Evolutionary conservation across 2,888 invertebrate genomes (phyloP), one percentile per base, ranked within the genome.

Genomic region (Polia nebulosa): DNA sequence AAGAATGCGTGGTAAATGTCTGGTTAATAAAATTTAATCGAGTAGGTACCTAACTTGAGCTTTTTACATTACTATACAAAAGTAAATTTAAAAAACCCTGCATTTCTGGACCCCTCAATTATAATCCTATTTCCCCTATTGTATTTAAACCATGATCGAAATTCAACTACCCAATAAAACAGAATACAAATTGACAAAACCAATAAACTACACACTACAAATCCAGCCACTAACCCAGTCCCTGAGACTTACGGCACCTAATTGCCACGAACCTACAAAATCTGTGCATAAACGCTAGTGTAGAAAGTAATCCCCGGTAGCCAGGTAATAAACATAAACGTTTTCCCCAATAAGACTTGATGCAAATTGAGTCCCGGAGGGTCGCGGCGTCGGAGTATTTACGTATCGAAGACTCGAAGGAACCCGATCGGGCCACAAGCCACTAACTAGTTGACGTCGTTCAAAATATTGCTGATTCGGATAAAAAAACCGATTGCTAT

Each of bases 401-500:
- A 88, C 85, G 80, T 85, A 83, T 75, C 83, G 79, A 56, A 70
- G 69, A 80, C 83, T 75, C 83, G 79, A 56, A 70, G 69, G 80
- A 86, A 86, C 89, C 82, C 82, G 84, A 89, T 88, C 89, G 80
- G 77, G 74, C 82, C 59, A 77, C 82, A 80, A 85, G 79, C 85
- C 80, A 86, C 88, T 89, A 89, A 88, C 94, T 93, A 94, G 90
- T 90, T 82, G 87, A 86, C 83, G 86, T 89, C 91, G 90, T 91
- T 92, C 91, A 92, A 94, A 94, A 91, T 94, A 95, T 94, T 91
- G 94, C 94, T 92, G 95, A 95, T 92, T 92, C 94, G 80, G 91
- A 94, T 94, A 95, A 94, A 94, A n/a, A 95, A 94, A 91, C 91
- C 93, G 94, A 94, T 94, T 91, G 93, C 93, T 93, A 94, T 94